Evolutionary conservation across 2,797 vertebrate genomes (phyloP).

Genomic region (Sebastes oblongus): DNA sequence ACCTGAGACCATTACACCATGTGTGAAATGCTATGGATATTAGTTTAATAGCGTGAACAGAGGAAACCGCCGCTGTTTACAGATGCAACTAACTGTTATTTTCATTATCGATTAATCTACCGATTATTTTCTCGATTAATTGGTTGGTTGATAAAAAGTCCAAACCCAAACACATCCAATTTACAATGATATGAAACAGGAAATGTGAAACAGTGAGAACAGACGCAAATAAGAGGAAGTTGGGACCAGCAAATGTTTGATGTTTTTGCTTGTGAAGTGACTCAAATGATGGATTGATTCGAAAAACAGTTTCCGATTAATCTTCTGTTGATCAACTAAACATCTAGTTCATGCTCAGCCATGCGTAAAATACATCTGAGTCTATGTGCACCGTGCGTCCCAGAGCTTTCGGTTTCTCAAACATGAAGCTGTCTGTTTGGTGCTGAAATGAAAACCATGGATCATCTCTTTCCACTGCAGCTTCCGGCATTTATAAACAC

Average conservation of each 20-base stretch:
- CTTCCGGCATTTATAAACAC: constrained; percentile 20
- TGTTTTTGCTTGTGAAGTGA: not conserved
- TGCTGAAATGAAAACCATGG: not conserved
- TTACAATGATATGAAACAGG: not conserved
- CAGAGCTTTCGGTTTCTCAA: too few relatives aligned
- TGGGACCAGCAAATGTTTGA: not conserved
- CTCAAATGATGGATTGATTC: not conserved
- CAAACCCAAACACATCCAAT: not conserved
- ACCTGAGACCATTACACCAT: not conserved
- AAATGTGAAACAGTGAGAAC: not conserved
- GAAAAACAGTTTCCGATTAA: not conserved
- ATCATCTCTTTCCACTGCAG: not conserved
- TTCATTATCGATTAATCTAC: not conserved
- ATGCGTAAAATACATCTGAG: too few relatives aligned
- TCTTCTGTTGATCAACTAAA: not conserved
- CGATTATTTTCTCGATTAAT: not conserved
- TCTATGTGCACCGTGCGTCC: too few relatives aligned
- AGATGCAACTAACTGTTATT: not conserved
- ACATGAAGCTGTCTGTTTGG: too few relatives aligned
- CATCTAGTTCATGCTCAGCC: too few relatives aligned
- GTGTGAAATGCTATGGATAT: not conserved
- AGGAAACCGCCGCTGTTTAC: not conserved
- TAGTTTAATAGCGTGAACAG: not conserved
- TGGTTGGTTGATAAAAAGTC: not conserved
- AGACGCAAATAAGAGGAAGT: not conserved